Conservation (phyloP, 2,888 invertebrate species). For the Atethmia centrago region DNA sequence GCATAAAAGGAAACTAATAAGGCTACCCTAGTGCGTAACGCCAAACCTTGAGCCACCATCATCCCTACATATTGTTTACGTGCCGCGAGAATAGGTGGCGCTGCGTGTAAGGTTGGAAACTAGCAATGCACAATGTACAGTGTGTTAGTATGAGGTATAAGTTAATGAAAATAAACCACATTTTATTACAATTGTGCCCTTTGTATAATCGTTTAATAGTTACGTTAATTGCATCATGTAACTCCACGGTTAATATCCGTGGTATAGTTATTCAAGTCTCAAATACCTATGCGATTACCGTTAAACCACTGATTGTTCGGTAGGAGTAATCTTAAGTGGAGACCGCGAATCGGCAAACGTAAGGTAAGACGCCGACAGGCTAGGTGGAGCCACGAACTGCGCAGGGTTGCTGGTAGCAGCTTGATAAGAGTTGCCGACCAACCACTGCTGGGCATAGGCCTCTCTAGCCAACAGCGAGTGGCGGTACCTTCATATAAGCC, state of each 20-base stretch:
- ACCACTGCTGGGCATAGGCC: too few species aligned
- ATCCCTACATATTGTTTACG: background rate
- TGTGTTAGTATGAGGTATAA: background rate
- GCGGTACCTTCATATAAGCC: too few species aligned
- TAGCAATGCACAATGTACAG: too few species aligned
- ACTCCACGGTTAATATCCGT: background rate
- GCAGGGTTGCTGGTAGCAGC: too few species aligned
- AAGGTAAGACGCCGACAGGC: too few species aligned
- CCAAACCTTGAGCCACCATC: background rate
- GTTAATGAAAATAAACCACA: background rate
- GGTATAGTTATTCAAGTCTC: background rate
- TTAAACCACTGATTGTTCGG: too few species aligned
- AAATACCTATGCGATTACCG: background rate
- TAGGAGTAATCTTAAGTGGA: too few species aligned
- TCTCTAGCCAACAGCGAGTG: too few species aligned
- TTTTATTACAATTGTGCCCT: background rate
- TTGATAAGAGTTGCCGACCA: too few species aligned
- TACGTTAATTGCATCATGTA: background rate
- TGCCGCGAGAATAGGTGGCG: slow-evolving; percentile 7
- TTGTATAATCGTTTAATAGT: background rate
- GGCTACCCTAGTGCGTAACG: background rate
- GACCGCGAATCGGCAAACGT: too few species aligned
- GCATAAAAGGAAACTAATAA: background rate
- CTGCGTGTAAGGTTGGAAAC: background rate
- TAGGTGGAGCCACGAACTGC: too few species aligned